These are phyloP conservation scores for Psilopogon haemacephalus DNA, from an alignment of 2,113 vertebrate species.

Conservation along the genomic window DNA sequence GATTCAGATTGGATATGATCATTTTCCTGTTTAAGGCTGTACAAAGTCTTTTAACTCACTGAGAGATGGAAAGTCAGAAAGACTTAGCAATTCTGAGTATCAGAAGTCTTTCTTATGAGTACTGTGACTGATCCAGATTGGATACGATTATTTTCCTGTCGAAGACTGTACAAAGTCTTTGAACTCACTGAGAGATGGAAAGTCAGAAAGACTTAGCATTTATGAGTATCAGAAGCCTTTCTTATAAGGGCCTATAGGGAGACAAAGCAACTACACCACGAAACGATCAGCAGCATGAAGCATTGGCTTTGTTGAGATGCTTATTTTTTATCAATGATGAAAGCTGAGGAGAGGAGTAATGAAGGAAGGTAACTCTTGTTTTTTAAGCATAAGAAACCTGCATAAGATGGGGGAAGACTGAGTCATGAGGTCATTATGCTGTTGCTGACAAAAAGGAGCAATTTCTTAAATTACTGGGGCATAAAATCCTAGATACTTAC, in stretches of 20 bases:
- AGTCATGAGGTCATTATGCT: constrained; percentile 26
- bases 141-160: background rate
- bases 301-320: background rate
- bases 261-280: background rate
- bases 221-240: background rate
- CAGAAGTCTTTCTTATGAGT: background rate
- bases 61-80: background rate
- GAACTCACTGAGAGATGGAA: background rate
- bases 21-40: background rate
- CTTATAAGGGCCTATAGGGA: background rate
- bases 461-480: background rate
- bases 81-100: background rate
- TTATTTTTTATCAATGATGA: background rate
- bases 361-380: background rate
- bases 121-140: background rate
- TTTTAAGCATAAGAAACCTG: background rate
- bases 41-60: background rate
- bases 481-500: background rate
- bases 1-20: background rate
- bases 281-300: background rate
- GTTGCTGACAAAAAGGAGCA: background rate
- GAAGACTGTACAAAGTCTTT: background rate
- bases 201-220: background rate
- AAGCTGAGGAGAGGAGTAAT: background rate
- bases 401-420: background rate